Evolutionary conservation across 2,113 vertebrate genomes (phyloP), one percentile per base, ranked within the genome.

Genomic region (Hypomesus transpacificus): DNA sequence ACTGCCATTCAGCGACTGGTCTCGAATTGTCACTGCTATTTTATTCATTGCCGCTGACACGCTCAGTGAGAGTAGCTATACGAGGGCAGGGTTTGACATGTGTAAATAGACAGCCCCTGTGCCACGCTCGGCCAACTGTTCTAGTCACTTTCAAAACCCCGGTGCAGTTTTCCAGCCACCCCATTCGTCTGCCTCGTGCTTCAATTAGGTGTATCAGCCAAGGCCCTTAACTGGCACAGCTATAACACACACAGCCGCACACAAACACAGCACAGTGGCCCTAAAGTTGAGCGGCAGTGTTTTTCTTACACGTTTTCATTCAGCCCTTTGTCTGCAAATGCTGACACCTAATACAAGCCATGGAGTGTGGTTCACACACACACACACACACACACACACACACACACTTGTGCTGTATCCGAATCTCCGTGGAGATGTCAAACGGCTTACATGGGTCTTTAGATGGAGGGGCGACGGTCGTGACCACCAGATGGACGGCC

Each of bases 1-100:
- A 63, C 72, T 86, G 77, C 76, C 79, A 74, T 85, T 86, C 67
- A 70, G 69, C 68, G 71, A 73, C 78, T 68, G 56, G 72, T 75
- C 53, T 77, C 63, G 63, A 73, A 72, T 74, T 84, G 67, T 82
- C 58, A 50, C 69, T 68, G 58, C 73, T 72, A 63, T 71, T 66
- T 76, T 73, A 76, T 81, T 74, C 63, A 76, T 74, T 66, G 67
- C 69, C 46, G 59, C 39, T 76, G 70, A 80, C 52, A 69, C 67
- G 75, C 70, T 83, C 59, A 54, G 70, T 70, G 68, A 80, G 69
- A 83, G 84, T 26, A n/a, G n/a, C n/a, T n/a, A 84, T 76, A 81
- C 76, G 82, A 75, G 82, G 73, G 75, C 56, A 68, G 69, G 50
- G 76, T 83, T 81, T 83, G 85, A 85, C 85, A 85, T 65, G 69